phyloP scores from a whole-genome alignment of 2,888 invertebrate genomes.

The Calliphora vomitoria region DNA sequence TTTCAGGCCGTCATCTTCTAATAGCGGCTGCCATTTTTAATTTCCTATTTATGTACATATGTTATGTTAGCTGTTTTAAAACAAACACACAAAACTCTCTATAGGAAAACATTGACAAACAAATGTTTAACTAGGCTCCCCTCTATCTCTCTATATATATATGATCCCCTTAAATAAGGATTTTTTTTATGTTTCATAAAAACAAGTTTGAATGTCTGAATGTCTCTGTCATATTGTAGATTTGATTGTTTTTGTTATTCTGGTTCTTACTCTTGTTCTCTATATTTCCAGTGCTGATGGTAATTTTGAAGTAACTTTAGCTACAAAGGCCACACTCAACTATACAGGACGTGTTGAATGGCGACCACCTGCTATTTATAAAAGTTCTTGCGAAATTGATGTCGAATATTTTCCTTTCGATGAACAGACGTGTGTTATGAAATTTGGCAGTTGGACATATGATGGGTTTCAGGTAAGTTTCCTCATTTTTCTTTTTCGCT shows the following conservation, averaged over 20 bases:
- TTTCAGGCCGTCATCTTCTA: neutral
- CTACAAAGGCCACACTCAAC: constrained; percentile 92
- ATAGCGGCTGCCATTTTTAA: constrained; percentile 30
- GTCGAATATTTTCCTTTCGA: constrained; percentile 95
- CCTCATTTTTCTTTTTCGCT: neutral
- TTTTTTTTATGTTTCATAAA: neutral
- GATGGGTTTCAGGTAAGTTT: constrained; percentile 90
- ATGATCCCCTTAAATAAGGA: neutral
- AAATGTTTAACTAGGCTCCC: constrained; percentile 19
- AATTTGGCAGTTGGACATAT: constrained; percentile 93
- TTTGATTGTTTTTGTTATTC: constrained; percentile 39
- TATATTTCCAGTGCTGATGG: constrained; percentile 89
- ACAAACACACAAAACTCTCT: neutral
- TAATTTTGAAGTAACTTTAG: constrained; percentile 93
- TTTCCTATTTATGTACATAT: constrained; percentile 38
- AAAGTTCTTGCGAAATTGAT: constrained; percentile 94
- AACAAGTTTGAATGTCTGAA: neutral
- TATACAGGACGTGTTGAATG: constrained; percentile 93
- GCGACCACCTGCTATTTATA: constrained; percentile 96
- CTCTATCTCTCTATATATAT: neutral
- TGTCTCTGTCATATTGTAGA: constrained; percentile 16
- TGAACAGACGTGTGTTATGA: constrained; percentile 94
- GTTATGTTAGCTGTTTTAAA: neutral
- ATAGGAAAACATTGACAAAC: neutral
- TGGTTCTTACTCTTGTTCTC: constrained; percentile 73